A percentile compares a stretch with the other conserved stretches of the same genome.
These are phyloP conservation scores for Petrocephalus zakoni DNA, from an alignment of 2,113 vertebrate species.

Conservation along the genomic window DNA sequence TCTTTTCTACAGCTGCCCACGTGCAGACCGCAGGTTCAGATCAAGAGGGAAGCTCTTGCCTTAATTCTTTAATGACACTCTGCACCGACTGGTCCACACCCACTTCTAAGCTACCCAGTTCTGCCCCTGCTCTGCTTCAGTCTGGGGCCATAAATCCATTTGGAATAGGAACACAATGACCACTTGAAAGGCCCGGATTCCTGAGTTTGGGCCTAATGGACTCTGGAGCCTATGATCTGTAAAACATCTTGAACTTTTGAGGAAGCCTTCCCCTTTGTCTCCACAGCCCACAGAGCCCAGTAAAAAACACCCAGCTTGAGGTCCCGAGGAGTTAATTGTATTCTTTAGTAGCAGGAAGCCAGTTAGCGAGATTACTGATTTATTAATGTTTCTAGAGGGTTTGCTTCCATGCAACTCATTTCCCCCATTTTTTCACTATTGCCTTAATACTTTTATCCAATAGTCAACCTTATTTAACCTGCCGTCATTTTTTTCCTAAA, in stretches of 20 bases:
- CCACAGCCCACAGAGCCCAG: slow-evolving; percentile 9
- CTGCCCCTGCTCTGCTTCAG: slow-evolving; percentile 39
- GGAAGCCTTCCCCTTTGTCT: slow-evolving; percentile 10
- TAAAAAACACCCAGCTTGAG: slow-evolving; percentile 31
- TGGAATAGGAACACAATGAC: slow-evolving; percentile 39
- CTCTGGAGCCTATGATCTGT: slow-evolving; percentile 35
- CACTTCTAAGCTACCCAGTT: slow-evolving; percentile 34
- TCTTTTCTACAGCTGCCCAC: not conserved
- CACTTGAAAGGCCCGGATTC: slow-evolving; percentile 44
- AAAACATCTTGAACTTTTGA: slow-evolving; percentile 38
- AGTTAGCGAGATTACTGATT: not conserved
- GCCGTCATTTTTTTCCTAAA: not conserved
- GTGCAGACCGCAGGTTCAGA: not conserved
- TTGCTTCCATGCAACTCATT: not conserved
- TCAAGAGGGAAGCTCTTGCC: slow-evolving; percentile 26
- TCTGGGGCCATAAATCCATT: slow-evolving; percentile 49
- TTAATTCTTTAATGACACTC: slow-evolving; percentile 26
- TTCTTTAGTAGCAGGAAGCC: slow-evolving; percentile 34
- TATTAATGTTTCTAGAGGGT: not conserved
- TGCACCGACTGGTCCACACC: slow-evolving; percentile 29
- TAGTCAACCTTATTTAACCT: not conserved
- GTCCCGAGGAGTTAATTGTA: slow-evolving; percentile 40
- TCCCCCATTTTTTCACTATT: not conserved
- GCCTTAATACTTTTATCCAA: not conserved
- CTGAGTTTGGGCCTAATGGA: slow-evolving; percentile 45